Evolutionary conservation across 1,140 invertebrate genomes (phyloP).

Genomic region (Eriosoma lanigerum): DNA sequence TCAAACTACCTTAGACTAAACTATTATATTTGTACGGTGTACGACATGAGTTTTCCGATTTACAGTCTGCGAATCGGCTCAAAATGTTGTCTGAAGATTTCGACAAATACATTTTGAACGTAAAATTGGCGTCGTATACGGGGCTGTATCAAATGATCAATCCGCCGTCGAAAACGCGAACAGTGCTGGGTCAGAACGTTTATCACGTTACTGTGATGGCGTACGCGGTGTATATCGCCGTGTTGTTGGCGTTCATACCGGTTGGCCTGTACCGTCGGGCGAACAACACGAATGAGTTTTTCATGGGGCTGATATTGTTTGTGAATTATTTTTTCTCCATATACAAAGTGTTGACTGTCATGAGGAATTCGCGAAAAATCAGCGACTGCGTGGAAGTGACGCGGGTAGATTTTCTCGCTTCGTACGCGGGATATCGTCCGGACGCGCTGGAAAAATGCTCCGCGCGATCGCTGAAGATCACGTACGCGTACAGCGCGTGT

Average conservation of each 20-base stretch:
- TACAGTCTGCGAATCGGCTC: background rate
- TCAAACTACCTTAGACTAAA: no score
- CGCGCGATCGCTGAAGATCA: background rate
- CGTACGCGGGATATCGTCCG: background rate
- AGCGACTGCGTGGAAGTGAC: background rate
- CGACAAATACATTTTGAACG: background rate
- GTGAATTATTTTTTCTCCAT: background rate
- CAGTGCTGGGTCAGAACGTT: background rate
- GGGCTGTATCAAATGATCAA: background rate
- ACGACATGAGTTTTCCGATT: no score
- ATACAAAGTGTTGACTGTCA: background rate
- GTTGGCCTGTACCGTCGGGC: background rate
- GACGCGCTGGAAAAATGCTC: background rate
- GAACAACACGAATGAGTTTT: background rate
- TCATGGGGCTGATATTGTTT: background rate
- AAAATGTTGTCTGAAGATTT: background rate
- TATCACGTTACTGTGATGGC: background rate
- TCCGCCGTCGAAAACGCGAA: background rate
- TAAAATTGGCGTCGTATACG: background rate
- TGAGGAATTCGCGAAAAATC: background rate
- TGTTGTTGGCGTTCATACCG: background rate
- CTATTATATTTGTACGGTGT: no score
- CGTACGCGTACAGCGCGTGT: background rate
- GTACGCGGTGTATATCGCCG: background rate
- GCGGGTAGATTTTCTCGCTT: background rate